Evolutionary conservation across 35 echinoderm and acorn worm species (phyloP).

Genomic region (Apostichopus parvimensis): DNA sequence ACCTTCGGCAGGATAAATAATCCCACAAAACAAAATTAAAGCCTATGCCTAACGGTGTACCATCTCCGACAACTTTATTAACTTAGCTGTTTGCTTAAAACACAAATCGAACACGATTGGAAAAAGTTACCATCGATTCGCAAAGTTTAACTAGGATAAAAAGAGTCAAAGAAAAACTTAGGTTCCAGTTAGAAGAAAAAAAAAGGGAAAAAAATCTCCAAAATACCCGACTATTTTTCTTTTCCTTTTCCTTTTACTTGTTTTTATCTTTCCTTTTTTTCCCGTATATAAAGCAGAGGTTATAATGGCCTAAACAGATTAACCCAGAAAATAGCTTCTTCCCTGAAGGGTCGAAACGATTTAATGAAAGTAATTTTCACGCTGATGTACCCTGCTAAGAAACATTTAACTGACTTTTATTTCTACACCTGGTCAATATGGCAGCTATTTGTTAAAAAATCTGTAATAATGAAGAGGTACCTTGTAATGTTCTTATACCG

Average conservation of each 20-base stretch:
- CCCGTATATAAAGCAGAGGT: conserved; percentile 19
- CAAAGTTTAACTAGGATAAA: not conserved
- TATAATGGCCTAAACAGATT: conserved; percentile 41
- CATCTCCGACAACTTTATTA: conserved; percentile 35
- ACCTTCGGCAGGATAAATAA: not conserved
- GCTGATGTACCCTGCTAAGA: conserved; percentile 31
- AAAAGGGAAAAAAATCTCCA: not conserved
- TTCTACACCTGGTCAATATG: conserved; percentile 49
- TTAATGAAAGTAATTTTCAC: conserved; percentile 47
- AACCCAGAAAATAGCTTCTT: conserved; percentile 41
- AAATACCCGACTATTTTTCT: not conserved
- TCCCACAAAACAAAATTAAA: not conserved
- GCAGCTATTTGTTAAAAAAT: conserved; percentile 46
- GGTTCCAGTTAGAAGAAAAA: not conserved
- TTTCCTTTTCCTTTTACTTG: not conserved
- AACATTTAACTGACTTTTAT: conserved; percentile 39
- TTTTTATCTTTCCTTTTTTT: not conserved
- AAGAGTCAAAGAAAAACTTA: not conserved
- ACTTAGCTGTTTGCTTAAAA: conserved; percentile 48
- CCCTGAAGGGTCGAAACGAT: conserved; percentile 23
- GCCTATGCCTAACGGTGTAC: not conserved
- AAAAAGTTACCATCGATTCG: conserved; percentile 45
- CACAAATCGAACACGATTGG: conserved; percentile 43
- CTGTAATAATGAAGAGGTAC: conserved; percentile 40
- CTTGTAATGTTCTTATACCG: conserved; percentile 13